Evolutionary conservation across 2,113 vertebrate genomes (phyloP).

Genomic region (Plecotus auritus): DNA sequence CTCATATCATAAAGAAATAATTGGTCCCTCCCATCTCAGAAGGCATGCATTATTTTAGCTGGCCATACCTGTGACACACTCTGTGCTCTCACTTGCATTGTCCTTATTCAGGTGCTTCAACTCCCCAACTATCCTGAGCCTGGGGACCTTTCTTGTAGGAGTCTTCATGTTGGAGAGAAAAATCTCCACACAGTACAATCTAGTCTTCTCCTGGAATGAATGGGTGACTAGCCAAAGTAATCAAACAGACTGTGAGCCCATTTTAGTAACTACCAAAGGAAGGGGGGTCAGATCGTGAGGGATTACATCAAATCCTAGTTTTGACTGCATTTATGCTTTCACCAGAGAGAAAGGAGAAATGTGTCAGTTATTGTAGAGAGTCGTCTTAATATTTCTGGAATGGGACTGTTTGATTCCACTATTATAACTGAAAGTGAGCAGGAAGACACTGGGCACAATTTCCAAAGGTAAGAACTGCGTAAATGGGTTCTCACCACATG

Average conservation of each 20-base stretch:
- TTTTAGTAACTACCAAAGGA: neutral
- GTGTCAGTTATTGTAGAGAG: neutral
- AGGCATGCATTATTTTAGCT: neutral
- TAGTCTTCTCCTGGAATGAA: neutral
- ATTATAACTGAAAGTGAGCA: conserved; percentile 50
- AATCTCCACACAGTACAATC: neutral
- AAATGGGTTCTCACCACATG: neutral
- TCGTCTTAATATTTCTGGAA: conserved; percentile 30
- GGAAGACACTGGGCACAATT: conserved; percentile 28
- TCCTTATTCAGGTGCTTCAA: neutral
- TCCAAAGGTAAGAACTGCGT: conserved; percentile 33
- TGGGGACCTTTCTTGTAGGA: neutral
- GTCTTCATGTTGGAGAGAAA: neutral
- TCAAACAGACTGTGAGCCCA: neutral
- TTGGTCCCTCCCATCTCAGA: neutral
- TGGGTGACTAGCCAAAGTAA: neutral
- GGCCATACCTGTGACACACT: neutral
- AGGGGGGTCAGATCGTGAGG: neutral
- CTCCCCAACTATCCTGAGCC: neutral
- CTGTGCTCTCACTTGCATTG: neutral
- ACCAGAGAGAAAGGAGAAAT: neutral
- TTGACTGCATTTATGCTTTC: conserved; percentile 15
- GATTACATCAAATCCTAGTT: neutral
- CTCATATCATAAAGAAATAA: neutral
- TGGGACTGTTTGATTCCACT: neutral